Percentiles rank a stretch among this genome's conserved stretches.
phyloP scores from a whole-genome alignment of 1,140 invertebrate genomes.

The Aethina tumida region DNA sequence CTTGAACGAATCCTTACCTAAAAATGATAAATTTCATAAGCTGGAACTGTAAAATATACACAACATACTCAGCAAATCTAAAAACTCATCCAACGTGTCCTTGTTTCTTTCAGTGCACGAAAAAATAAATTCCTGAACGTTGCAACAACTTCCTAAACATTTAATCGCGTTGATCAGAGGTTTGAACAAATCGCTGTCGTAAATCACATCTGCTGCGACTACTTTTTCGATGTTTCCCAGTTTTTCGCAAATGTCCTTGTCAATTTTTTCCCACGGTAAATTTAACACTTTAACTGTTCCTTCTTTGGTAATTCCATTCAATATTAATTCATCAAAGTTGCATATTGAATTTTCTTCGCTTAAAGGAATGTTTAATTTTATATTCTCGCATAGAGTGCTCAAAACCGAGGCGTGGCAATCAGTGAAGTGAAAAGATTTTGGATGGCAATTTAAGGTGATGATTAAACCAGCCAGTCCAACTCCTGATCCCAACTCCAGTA shows the following conservation, averaged over 20 bases:
- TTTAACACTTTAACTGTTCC: slow-evolving; percentile 32
- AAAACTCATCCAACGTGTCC: slow-evolving; percentile 37
- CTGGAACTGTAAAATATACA: slow-evolving; percentile 10
- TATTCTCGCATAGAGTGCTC: slow-evolving; percentile 37
- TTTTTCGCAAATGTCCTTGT: slow-evolving; percentile 21
- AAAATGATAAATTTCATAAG: too few relatives aligned
- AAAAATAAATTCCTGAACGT: slow-evolving; percentile 35
- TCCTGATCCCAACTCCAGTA: slow-evolving; percentile 50
- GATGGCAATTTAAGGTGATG: slow-evolving; percentile 35
- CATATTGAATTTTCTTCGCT: slow-evolving; percentile 1
- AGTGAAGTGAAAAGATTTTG: slow-evolving; percentile 41
- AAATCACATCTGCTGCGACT: slow-evolving; percentile 45
- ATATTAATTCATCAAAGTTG: not conserved
- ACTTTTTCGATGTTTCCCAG: slow-evolving; percentile 36
- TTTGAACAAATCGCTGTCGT: slow-evolving; percentile 38
- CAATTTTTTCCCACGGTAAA: slow-evolving; percentile 42
- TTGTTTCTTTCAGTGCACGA: slow-evolving; percentile 42
- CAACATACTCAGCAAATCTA: slow-evolving; percentile 35
- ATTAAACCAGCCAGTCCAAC: slow-evolving; percentile 44
- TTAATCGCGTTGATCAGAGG: slow-evolving; percentile 35
- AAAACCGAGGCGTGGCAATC: slow-evolving; percentile 45
- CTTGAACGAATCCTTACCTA: too few relatives aligned
- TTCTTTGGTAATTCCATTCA: slow-evolving; percentile 2
- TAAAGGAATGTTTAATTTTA: slow-evolving; percentile 39
- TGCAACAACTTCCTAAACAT: slow-evolving; percentile 25